Conservation (phyloP, 1,140 invertebrate species). For the Aphaenogaster ashmeadi region DNA sequence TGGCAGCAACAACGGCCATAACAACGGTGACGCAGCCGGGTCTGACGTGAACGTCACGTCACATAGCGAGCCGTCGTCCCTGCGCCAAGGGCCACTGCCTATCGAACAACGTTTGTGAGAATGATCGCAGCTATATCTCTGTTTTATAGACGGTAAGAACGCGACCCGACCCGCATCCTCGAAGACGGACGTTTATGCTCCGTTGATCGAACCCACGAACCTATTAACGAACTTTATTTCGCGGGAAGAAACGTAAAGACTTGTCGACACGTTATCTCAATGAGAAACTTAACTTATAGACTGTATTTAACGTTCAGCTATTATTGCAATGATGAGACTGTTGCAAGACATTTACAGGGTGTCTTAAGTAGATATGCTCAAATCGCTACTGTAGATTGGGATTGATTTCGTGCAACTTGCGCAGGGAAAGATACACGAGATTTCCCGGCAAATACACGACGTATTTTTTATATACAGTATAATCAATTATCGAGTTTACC, state of each 20-base stretch:
- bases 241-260: neutral
- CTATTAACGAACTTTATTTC: constrained; percentile 4
- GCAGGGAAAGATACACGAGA: neutral
- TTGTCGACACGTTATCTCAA: constrained; percentile 47
- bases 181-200: neutral
- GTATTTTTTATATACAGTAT: constrained; percentile 13
- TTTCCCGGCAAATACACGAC: neutral
- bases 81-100: constrained; percentile 76
- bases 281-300: constrained; percentile 69
- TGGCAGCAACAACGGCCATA: constrained; percentile 81
- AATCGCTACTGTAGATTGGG: constrained; percentile 49
- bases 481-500: neutral
- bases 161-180: neutral
- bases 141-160: constrained; percentile 52
- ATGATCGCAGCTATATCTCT: constrained; percentile 55
- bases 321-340: constrained; percentile 54
- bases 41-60: constrained; percentile 70
- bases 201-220: neutral
- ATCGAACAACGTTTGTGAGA: constrained; percentile 79
- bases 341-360: constrained; percentile 73
- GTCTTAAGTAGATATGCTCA: constrained; percentile 73
- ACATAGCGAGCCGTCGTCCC: constrained; percentile 69
- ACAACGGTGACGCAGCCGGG: constrained; percentile 74
- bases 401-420: constrained; percentile 14
- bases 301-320: constrained; percentile 53